These are phyloP conservation scores for Clarias gariepinus DNA, from an alignment of 2,113 vertebrate genomes.

Conservation along the genomic window DNA sequence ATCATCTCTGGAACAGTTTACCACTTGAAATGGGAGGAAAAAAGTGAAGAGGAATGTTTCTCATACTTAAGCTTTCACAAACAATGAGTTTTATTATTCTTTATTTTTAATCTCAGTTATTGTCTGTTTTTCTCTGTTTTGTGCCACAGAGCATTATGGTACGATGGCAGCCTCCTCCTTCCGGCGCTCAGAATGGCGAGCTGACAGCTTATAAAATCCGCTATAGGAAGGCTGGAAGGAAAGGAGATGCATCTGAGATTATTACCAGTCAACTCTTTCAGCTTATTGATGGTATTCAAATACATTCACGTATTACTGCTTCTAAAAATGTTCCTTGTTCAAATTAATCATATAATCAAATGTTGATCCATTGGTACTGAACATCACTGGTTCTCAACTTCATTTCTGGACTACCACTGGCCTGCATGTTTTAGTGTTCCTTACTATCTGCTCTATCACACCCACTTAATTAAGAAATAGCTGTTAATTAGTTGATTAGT, in stretches of 20 bases:
- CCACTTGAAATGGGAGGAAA: not conserved
- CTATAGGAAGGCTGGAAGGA: constrained; percentile 87
- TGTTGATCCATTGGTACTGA: not conserved
- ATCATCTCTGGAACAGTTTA: not conserved
- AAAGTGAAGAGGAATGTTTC: not conserved
- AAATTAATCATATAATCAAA: not conserved
- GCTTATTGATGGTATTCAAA: constrained; percentile 76
- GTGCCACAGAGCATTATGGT: constrained; percentile 85
- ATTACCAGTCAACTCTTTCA: constrained; percentile 85
- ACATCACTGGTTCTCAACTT: too few relatives aligned
- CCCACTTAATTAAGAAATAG: too few relatives aligned
- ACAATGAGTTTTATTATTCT: not conserved
- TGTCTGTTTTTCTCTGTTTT: not conserved
- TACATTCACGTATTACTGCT: not conserved
- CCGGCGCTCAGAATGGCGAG: constrained; percentile 84
- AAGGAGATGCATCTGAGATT: constrained; percentile 86
- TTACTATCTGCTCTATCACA: too few relatives aligned
- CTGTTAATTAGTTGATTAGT: too few relatives aligned
- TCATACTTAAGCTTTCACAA: not conserved
- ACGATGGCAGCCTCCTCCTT: constrained; percentile 90
- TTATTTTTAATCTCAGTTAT: not conserved
- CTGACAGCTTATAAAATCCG: constrained; percentile 92
- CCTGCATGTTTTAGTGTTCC: too few relatives aligned
- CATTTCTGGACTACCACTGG: too few relatives aligned
- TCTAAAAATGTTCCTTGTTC: not conserved